phyloP scores from a whole-genome alignment of 2,797 vertebrate genomes.

The Ptychobarbus kaznakovi region DNA sequence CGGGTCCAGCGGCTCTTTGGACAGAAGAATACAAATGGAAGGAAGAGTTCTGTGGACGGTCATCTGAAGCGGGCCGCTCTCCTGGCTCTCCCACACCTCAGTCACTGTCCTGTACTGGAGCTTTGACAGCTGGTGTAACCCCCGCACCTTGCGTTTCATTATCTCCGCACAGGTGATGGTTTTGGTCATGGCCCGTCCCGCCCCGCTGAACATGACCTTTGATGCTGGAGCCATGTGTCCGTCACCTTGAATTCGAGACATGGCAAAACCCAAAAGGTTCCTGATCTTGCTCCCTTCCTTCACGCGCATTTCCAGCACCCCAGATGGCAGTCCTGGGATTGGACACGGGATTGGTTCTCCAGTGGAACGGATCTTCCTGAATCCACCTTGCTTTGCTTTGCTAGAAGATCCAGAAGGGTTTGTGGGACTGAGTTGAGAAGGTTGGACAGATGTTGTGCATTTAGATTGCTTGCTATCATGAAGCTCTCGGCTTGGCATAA shows the following conservation, averaged over 20 bases:
- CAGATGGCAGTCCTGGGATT: slow-evolving; percentile 79
- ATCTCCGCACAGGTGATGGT: slow-evolving; percentile 95
- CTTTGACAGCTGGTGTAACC: slow-evolving; percentile 92
- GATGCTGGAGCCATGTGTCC: slow-evolving; percentile 67
- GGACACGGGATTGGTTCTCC: slow-evolving; percentile 81
- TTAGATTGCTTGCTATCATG: background rate
- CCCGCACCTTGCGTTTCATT: slow-evolving; percentile 86
- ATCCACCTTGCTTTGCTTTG: slow-evolving; percentile 77
- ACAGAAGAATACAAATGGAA: slow-evolving; percentile 90
- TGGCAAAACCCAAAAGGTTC: slow-evolving; percentile 89
- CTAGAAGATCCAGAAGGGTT: slow-evolving; percentile 28
- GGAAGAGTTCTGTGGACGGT: slow-evolving; percentile 86
- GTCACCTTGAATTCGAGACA: slow-evolving; percentile 81
- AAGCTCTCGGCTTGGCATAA: slow-evolving; percentile 8
- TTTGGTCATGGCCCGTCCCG: slow-evolving; percentile 89
- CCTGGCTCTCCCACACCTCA: slow-evolving; percentile 86
- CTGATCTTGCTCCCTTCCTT: slow-evolving; percentile 95
- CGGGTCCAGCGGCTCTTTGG: slow-evolving; percentile 89
- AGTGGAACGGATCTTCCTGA: slow-evolving; percentile 81
- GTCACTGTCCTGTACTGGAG: slow-evolving; percentile 84
- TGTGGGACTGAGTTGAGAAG: slow-evolving; percentile 44
- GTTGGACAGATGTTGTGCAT: slow-evolving; percentile 30
- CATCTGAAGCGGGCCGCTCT: slow-evolving; percentile 66
- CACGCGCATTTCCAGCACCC: slow-evolving; percentile 88
- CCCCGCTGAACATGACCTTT: slow-evolving; percentile 90